These are phyloP conservation scores for Calyptommatus sinebrachiatus DNA, from an alignment of 2,113 vertebrate species.

Conservation along the genomic window DNA sequence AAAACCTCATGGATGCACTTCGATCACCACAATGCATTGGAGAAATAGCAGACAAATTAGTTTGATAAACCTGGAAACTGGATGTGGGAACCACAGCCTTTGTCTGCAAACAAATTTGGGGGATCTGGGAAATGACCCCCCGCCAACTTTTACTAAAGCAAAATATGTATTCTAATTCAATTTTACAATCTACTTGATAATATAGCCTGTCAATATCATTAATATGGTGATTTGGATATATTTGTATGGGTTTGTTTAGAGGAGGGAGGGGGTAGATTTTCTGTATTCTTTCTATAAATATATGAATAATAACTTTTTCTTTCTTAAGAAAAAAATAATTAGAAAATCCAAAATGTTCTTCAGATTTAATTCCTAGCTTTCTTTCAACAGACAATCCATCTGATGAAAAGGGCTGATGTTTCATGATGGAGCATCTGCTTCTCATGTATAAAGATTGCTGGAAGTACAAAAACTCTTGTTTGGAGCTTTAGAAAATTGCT, in stretches of 20 bases:
- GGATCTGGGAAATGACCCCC: background rate
- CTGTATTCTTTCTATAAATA: background rate
- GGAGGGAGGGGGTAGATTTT: too few relatives aligned
- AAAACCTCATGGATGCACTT: constrained; percentile 58
- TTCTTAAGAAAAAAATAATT: too few relatives aligned
- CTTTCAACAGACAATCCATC: too few relatives aligned
- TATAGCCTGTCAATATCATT: background rate
- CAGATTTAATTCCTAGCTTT: too few relatives aligned
- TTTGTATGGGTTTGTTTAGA: too few relatives aligned
- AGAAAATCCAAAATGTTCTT: background rate
- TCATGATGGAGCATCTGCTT: background rate
- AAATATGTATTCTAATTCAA: background rate
- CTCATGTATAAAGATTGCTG: background rate
- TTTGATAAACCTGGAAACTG: constrained; percentile 44
- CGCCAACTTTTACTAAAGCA: background rate
- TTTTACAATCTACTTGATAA: background rate
- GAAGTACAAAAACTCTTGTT: background rate
- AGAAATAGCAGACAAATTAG: constrained; percentile 48
- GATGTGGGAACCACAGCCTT: constrained; percentile 3
- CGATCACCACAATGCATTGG: constrained; percentile 58
- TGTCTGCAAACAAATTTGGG: constrained; percentile 8
- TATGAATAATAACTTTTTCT: too few relatives aligned
- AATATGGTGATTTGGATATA: too few relatives aligned
- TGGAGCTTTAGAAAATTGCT: background rate
- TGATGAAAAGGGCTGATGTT: too few relatives aligned